Evolutionary conservation across 2,113 vertebrate genomes (phyloP).

Genomic region (Lonchura striata): DNA sequence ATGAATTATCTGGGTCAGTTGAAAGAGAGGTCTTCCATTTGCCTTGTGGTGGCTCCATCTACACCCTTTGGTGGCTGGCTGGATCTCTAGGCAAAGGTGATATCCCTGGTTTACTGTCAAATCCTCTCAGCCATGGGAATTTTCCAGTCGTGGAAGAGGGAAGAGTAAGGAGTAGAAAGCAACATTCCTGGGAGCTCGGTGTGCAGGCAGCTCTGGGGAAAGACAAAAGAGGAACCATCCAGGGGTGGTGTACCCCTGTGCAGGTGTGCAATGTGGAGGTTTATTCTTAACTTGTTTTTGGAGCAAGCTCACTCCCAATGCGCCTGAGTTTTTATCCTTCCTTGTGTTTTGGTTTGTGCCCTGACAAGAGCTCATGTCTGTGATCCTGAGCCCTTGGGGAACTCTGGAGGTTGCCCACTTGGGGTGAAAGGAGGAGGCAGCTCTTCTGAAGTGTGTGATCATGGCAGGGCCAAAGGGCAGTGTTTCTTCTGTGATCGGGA

Average conservation of each 20-base stretch:
- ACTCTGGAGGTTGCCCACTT: accelerated
- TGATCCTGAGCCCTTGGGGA: background rate
- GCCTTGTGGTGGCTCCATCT: background rate
- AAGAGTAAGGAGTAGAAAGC: background rate
- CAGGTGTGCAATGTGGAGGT: background rate
- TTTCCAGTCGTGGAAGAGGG: background rate
- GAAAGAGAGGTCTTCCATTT: background rate
- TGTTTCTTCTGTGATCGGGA: background rate
- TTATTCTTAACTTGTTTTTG: background rate
- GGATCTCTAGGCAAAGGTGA: background rate
- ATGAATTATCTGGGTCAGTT: background rate
- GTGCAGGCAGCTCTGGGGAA: background rate
- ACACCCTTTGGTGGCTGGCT: background rate
- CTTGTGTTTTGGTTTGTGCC: background rate
- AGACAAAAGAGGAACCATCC: background rate
- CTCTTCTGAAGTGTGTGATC: background rate
- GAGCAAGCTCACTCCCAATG: accelerated
- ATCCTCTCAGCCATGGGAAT: background rate
- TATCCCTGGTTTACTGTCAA: background rate
- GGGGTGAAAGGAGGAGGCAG: background rate
- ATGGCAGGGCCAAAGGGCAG: background rate
- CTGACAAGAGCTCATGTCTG: background rate
- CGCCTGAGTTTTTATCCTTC: background rate
- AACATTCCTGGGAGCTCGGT: background rate
- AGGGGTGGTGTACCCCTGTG: background rate